Conservation (phyloP, 30 jellyfish, hydroid and myxozoan genomes). For the Pelagia noctiluca region DNA sequence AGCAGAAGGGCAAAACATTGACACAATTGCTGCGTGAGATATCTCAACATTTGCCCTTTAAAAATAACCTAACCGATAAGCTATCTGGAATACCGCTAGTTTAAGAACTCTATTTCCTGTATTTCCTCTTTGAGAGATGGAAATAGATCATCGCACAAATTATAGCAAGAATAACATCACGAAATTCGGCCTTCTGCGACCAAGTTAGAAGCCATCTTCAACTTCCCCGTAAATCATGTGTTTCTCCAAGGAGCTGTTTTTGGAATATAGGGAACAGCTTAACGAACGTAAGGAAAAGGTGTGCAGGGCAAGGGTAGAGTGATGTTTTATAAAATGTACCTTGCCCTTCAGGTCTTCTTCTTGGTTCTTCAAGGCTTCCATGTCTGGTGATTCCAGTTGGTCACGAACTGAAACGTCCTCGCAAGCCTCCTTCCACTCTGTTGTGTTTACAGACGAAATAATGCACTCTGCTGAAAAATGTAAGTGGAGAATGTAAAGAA, state of each 20-base stretch:
- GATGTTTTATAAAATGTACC: slow-evolving; percentile 39
- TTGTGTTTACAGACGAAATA: slow-evolving; percentile 31
- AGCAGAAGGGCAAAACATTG: too few relatives aligned
- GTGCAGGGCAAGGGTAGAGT: not conserved
- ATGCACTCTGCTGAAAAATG: not conserved
- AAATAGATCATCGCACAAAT: too few relatives aligned
- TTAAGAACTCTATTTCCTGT: too few relatives aligned
- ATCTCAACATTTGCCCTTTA: too few relatives aligned
- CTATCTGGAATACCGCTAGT: too few relatives aligned
- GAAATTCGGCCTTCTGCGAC: too few relatives aligned
- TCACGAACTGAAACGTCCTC: not conserved
- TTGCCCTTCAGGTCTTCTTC: slow-evolving; percentile 56
- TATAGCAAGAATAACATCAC: too few relatives aligned
- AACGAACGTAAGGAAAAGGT: not conserved
- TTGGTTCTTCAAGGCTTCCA: slow-evolving; percentile 71
- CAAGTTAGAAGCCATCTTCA: too few relatives aligned
- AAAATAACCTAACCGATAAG: too few relatives aligned
- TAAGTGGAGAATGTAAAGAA: slow-evolving; percentile 23
- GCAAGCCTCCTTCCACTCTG: not conserved
- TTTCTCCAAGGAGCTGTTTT: not conserved
- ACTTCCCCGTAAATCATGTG: too few relatives aligned
- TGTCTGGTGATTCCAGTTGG: slow-evolving; percentile 5
- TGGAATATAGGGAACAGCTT: slow-evolving; percentile 37
- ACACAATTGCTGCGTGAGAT: too few relatives aligned
- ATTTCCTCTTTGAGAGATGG: too few relatives aligned